Percentiles rank a stretch among this genome's conserved stretches.
Conservation (phyloP, 1,140 invertebrate species). For the Yoshiicerus persimilis region DNA sequence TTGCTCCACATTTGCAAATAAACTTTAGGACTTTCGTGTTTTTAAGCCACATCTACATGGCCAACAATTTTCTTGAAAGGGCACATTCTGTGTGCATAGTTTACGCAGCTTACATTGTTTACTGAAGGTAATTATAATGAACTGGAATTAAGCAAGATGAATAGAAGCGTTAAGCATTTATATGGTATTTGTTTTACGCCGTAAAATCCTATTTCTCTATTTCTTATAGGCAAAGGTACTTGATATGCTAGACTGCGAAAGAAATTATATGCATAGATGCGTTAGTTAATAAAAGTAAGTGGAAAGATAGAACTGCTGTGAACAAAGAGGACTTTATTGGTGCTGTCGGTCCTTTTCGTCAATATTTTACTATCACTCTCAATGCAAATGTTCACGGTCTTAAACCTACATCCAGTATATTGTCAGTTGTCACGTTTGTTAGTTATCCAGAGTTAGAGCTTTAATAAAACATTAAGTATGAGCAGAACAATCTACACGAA, state of each 20-base stretch:
- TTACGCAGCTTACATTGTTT: too few species aligned
- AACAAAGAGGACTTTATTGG: not conserved
- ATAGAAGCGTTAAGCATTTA: not conserved
- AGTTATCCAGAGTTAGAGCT: not conserved
- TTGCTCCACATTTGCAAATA: too few species aligned
- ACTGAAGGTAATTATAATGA: too few species aligned
- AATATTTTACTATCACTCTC: not conserved
- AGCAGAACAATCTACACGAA: not conserved
- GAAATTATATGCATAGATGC: not conserved
- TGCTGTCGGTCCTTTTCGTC: not conserved
- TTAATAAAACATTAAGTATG: not conserved
- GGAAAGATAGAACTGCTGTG: not conserved
- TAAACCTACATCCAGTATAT: not conserved
- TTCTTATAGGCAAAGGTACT: too few species aligned
- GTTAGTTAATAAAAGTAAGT: not conserved
- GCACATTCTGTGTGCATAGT: too few species aligned
- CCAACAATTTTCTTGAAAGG: too few species aligned
- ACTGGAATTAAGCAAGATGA: not conserved
- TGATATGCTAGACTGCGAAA: too few species aligned
- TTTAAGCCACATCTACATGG: too few species aligned
- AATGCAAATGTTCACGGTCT: not conserved
- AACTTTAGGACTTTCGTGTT: too few species aligned
- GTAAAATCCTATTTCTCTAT: too few species aligned
- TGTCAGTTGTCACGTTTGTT: not conserved
- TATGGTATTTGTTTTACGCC: too few species aligned